These are phyloP conservation scores for Aphelinus atriplicis DNA, from an alignment of 1,140 invertebrate genomes.

Conservation along the genomic window DNA sequence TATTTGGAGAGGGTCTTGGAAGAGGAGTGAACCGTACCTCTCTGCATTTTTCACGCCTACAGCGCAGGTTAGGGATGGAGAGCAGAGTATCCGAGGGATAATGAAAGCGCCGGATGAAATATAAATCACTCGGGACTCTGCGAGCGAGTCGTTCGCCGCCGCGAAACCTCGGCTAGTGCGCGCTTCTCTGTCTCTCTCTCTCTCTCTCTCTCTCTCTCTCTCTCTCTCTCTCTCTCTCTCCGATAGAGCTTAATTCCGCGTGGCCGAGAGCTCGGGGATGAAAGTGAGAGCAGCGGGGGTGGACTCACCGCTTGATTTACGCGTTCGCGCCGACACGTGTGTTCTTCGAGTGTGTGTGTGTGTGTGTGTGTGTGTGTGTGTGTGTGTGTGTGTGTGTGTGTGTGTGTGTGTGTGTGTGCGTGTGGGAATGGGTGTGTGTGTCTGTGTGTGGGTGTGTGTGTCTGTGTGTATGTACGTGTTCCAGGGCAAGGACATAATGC, in stretches of 20 bases:
- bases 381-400: too few relatives aligned
- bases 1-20: too few relatives aligned
- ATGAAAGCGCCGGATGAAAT: slow-evolving; percentile 30
- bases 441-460: too few relatives aligned
- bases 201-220: slow-evolving; percentile 7
- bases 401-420: too few relatives aligned
- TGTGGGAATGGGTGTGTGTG: too few relatives aligned
- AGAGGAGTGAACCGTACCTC: not conserved
- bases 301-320: slow-evolving; percentile 29
- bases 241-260: too few relatives aligned
- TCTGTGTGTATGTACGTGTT: too few relatives aligned
- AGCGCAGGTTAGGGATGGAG: too few relatives aligned
- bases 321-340: not conserved
- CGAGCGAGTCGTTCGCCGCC: slow-evolving; percentile 17
- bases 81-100: not conserved
- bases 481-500: too few relatives aligned
- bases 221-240: slow-evolving; percentile 1
- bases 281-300: not conserved
- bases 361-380: too few relatives aligned
- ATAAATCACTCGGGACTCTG: slow-evolving; percentile 27
- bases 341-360: not conserved
- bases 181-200: slow-evolving; percentile 7
- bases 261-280: not conserved
- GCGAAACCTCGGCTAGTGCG: slow-evolving; percentile 9
- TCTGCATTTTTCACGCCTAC: slow-evolving; percentile 34